Base-by-base conservation (phyloP, 2,888 invertebrate species). In the Leucoma salicis region DNA sequence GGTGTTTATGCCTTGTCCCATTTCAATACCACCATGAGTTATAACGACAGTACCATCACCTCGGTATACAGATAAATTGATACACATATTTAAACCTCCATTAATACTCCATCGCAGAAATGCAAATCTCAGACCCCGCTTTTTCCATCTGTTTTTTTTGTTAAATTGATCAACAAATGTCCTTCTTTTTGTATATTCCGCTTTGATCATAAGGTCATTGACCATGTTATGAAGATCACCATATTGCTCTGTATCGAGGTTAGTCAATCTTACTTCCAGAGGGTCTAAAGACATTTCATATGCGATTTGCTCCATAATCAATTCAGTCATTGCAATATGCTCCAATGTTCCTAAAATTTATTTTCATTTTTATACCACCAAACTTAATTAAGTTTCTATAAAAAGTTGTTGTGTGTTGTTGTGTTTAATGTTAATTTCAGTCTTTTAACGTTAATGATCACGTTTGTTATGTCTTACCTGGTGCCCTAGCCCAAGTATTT, bases 1-100 rank as follows among this genome's bases (percentile, higher is more conserved):
- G 0, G 95, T 95, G 51, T 95, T 93, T 35, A 95, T 89, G 4
- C 95, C 95, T 85, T 95, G 95, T 0, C 95, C 95, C 71, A 92
- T 91, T 82, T 94, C 94, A 39, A 92, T 78, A 2, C 93, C 93
- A 8, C 92, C 92, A 53, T 94, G 94, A 1, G 91, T 80, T 11
- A 95, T 82, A 1, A 91, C 85, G 0, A 95, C 93, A 0, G 92
- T 90, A 2, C 92, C 94, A 69, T 94, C 93, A 0, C 89, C 84
- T 25, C 92, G 92, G 64, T 91, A 94, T n/a, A 95, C 90, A 2
- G 92, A 89, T 10, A 94, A 76, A 39, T 87, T 76, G 0, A 90
- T 83, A 50, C 89, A 91, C 29, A 69, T 77, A 24, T 82, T 69
- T 0, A 60, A 41, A 3, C 50, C 51, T 2, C 45, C 53, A 2